A percentile compares a stretch with the other conserved stretches of the same genome.
Evolutionary conservation across 1,140 invertebrate genomes (phyloP).

Genomic region (Potamilus streckersoni): DNA sequence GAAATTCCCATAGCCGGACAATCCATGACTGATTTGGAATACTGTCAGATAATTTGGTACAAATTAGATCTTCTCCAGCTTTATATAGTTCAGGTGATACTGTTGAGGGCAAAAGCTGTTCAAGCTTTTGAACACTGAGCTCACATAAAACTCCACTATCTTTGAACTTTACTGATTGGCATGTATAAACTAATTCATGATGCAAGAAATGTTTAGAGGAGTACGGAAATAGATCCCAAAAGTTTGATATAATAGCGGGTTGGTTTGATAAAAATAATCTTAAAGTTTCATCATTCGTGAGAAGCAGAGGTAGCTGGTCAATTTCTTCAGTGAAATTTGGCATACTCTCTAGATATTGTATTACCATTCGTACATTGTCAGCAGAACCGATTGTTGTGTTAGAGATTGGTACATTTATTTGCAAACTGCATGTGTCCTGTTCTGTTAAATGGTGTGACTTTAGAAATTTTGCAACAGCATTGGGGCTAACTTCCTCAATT

Average conservation of each 20-base stretch:
- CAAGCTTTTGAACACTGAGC: slow-evolving; percentile 9
- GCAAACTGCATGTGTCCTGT: slow-evolving; percentile 9
- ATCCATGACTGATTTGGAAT: background rate
- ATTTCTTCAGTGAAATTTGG: background rate
- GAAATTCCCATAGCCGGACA: slow-evolving; percentile 1
- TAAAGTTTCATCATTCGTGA: slow-evolving; percentile 15
- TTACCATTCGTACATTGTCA: background rate
- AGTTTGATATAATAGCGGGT: slow-evolving; percentile 1
- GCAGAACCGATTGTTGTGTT: slow-evolving; percentile 4
- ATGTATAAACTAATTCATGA: background rate
- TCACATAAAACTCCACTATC: background rate
- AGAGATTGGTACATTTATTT: slow-evolving; percentile 3
- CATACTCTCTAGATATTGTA: background rate
- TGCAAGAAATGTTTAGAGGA: slow-evolving; percentile 6
- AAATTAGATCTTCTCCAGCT: background rate
- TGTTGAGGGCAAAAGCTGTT: background rate
- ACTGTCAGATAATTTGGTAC: background rate
- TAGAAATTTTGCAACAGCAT: slow-evolving; percentile 23
- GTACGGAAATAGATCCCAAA: background rate
- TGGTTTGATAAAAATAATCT: background rate
- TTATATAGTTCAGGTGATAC: background rate
- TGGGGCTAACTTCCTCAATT: background rate
- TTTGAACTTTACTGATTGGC: background rate
- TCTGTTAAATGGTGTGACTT: slow-evolving; percentile 7
- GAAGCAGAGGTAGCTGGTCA: slow-evolving; percentile 7